A percentile compares a stretch with the other conserved stretches of the same genome.
Evolutionary conservation across 2,888 invertebrate genomes (phyloP).

Genomic region (Drosophila suboccidentalis): DNA sequence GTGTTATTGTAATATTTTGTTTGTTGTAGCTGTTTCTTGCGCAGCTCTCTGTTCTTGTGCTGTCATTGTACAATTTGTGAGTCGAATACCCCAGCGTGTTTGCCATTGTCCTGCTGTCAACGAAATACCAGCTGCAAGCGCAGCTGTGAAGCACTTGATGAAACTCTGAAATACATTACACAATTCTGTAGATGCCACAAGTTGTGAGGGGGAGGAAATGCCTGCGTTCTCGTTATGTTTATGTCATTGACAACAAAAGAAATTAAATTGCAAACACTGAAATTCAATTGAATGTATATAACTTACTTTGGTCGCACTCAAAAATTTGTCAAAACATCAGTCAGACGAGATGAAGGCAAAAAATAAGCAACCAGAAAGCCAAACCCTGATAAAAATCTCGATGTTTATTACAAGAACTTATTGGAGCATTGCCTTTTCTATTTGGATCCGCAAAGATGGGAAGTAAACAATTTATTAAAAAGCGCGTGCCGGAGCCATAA

Average conservation of each 20-base stretch:
- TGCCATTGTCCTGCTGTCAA: slow-evolving; percentile 78
- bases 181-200: too few species aligned
- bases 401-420: slow-evolving; percentile 69
- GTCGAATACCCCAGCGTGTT: slow-evolving; percentile 75
- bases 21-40: slow-evolving; percentile 36
- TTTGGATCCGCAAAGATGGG: slow-evolving; percentile 41
- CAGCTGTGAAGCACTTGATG: slow-evolving; percentile 57
- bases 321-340: slow-evolving; percentile 53
- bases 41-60: slow-evolving; percentile 61
- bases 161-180: slow-evolving; percentile 7
- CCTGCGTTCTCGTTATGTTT: slow-evolving; percentile 60
- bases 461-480: slow-evolving; percentile 78
- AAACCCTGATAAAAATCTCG: slow-evolving; percentile 52
- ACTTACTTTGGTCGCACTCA: slow-evolving; percentile 51
- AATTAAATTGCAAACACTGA: slow-evolving; percentile 81
- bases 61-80: slow-evolving; percentile 82
- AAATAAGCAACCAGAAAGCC: neutral
- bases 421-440: slow-evolving; percentile 67
- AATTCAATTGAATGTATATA: slow-evolving; percentile 70
- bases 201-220: slow-evolving; percentile 21
- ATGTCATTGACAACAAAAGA: slow-evolving; percentile 76
- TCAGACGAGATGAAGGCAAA: slow-evolving; percentile 4
- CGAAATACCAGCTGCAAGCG: slow-evolving; percentile 64
- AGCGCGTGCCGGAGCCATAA: slow-evolving; percentile 68
- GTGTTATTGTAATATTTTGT: slow-evolving; percentile 31